Evolutionary conservation across 2,888 invertebrate genomes (phyloP), one percentile per base, ranked within the genome.

Genomic region (Trachelus troglodyta): DNA sequence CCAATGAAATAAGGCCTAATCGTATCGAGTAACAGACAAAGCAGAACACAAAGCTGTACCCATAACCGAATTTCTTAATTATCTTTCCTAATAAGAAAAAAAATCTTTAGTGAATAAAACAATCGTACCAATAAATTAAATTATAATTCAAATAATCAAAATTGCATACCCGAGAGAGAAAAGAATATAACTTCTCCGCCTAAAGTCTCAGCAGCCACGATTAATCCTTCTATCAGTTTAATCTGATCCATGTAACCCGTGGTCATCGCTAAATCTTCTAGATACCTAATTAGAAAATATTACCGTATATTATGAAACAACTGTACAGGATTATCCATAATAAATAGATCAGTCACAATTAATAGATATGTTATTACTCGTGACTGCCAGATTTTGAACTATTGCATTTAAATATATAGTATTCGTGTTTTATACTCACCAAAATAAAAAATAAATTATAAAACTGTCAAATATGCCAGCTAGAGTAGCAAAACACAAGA

Each of bases 401-500:
- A 1, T 4, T 23, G 23, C 9, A 23, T 56, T 56, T 23, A 9
- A 23, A 56, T 56, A 23, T 9, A 56, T 0, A 23, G 23, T 23
- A 71, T 35, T 73, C 15, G 2, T 35, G 15, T 34, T 34, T 69
- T 30, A 68, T 69, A 89, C 93, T 92, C 87, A 95, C 96, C 97
- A 97, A 89, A 97, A 96, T 92, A 96, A 93, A 85, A 96, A 97
- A 86, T 96, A 97, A 30, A 96, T 95, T 76, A 97, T 94, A 89
- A 96, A 96, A 75, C 96, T 95, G 85, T 97, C 97, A 37, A 96
- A 93, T 0, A 96, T 94, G 0, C 97, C 97, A 0, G 95, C 96
- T 12, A 96, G 93, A 0, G 95, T 94, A 0, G 96, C 95, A 88
- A 96, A 97, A 0, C 93, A 89, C 30, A 97, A 92, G 89, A 97